These are phyloP conservation scores for Tiaroga cobitis DNA, from an alignment of 2,797 vertebrate species.

Conservation along the genomic window DNA sequence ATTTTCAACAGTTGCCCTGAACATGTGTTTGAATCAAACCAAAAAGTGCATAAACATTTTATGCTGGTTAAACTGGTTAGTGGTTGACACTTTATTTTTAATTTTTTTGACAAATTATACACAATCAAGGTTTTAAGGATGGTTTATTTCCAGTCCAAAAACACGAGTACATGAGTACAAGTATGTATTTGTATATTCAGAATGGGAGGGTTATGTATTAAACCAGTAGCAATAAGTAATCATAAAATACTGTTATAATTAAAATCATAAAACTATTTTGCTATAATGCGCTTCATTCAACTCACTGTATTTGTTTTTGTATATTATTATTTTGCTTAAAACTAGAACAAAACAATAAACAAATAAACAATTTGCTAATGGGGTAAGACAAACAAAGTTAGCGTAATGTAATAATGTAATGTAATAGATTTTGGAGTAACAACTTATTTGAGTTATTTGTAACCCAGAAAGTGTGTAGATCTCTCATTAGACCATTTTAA, in stretches of 20 bases:
- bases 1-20: background rate
- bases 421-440: background rate
- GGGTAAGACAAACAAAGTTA: background rate
- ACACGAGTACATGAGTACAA: background rate
- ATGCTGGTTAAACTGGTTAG: background rate
- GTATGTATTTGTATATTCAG: background rate
- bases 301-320: background rate
- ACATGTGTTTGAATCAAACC: background rate
- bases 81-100: background rate
- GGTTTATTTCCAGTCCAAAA: background rate
- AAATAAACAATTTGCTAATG: background rate
- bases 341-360: background rate
- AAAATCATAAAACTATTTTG: background rate
- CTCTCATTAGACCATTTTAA: background rate
- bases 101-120: background rate
- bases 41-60: background rate
- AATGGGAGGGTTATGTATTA: background rate
- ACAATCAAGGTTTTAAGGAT: background rate
- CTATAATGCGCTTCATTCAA: background rate
- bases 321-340: background rate
- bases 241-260: background rate
- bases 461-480: background rate
- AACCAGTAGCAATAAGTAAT: background rate
- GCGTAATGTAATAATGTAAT: background rate
- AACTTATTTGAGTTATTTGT: background rate